A percentile compares a stretch with the other conserved stretches of the same genome.
Evolutionary conservation across 2,113 vertebrate genomes (phyloP).

Genomic region (Cinclus mexicanus): DNA sequence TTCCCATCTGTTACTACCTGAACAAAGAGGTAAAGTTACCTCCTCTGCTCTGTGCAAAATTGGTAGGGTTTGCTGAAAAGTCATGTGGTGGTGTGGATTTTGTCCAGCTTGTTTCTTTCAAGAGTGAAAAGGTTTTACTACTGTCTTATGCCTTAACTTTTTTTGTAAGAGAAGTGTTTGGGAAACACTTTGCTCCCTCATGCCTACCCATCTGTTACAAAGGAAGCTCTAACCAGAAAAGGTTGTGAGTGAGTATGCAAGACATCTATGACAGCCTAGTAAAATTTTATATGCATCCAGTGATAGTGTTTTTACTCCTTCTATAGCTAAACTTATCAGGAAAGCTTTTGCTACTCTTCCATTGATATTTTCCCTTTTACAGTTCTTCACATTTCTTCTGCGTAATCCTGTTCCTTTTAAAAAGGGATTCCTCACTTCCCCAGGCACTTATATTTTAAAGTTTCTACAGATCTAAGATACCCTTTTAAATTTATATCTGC

Average conservation of each 20-base stretch:
- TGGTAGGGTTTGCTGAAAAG: neutral
- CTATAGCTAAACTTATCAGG: neutral
- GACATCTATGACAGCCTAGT: neutral
- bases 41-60: neutral
- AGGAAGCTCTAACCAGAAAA: neutral
- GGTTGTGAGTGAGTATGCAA: neutral
- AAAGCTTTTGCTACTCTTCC: neutral
- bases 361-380: slow-evolving; percentile 18
- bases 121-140: neutral
- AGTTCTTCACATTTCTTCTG: slow-evolving; percentile 1
- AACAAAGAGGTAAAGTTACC: slow-evolving; percentile 27
- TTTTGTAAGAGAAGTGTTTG: neutral
- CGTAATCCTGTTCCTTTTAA: slow-evolving; percentile 6
- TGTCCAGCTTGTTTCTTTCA: neutral
- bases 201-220: neutral
- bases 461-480: neutral
- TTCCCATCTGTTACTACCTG: slow-evolving; percentile 26
- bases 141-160: neutral
- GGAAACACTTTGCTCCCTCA: neutral
- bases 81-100: neutral
- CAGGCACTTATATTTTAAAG: neutral
- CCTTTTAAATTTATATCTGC: slow-evolving; percentile 11
- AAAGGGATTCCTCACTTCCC: slow-evolving; percentile 22
- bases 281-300: slow-evolving; percentile 21
- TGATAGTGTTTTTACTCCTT: neutral